These are phyloP conservation scores for Psittacula derbiana DNA, from an alignment of 2,797 vertebrate species.

Conservation along the genomic window DNA sequence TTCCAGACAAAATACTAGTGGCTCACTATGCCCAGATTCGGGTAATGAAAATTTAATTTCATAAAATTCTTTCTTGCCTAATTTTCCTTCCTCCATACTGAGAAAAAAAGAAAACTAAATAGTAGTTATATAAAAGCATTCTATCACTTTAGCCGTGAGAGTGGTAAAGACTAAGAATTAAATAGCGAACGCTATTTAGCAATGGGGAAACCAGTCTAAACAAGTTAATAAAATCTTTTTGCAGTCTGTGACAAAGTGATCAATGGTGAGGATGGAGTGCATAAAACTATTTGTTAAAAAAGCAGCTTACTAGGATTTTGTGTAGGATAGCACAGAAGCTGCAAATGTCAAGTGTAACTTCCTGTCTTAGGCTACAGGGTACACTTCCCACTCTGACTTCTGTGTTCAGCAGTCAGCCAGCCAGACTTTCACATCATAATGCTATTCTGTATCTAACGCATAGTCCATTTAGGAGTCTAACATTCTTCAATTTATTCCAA, in stretches of 20 bases:
- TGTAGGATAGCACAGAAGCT: not conserved
- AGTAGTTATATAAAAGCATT: not conserved
- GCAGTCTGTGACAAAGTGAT: not conserved
- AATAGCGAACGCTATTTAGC: not conserved
- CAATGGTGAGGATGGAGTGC: constrained; percentile 12
- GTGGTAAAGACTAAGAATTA: not conserved
- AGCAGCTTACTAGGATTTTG: not conserved
- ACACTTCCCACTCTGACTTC: not conserved
- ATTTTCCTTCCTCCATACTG: not conserved
- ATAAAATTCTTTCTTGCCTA: constrained; percentile 31
- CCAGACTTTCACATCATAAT: not conserved
- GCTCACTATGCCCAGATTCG: not conserved
- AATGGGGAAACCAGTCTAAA: not conserved
- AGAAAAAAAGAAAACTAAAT: not conserved
- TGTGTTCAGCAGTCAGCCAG: not conserved
- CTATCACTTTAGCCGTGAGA: not conserved
- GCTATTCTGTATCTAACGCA: not conserved
- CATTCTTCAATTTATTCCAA: not conserved
- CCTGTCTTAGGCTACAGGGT: not conserved
- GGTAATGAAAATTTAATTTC: constrained; percentile 52
- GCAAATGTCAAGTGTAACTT: not conserved
- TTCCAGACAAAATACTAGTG: constrained; percentile 22
- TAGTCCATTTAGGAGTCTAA: not conserved
- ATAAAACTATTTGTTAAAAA: constrained; percentile 16
- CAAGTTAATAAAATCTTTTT: not conserved